Percentiles rank a stretch among this genome's conserved stretches.
Evolutionary conservation across 2,888 invertebrate genomes (phyloP).

Genomic region (Agriotes lineatus): DNA sequence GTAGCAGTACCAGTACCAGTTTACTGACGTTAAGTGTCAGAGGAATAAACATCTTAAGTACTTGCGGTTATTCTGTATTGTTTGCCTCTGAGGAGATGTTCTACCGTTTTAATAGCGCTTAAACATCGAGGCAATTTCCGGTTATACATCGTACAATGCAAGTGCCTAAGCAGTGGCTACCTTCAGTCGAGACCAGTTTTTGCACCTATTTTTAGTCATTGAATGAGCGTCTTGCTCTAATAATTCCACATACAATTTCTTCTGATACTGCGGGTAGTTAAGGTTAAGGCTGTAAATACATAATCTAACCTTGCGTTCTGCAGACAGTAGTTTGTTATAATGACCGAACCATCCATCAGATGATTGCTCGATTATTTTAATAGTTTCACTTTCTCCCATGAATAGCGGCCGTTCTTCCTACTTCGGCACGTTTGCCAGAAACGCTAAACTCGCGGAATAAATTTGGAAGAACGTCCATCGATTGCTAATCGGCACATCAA

Average conservation of each 20-base stretch:
- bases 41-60: too few species aligned
- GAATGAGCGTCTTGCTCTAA: conserved; percentile 14
- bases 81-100: too few species aligned
- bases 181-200: conserved; percentile 16
- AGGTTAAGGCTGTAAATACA: conserved; percentile 3
- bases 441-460: too few species aligned
- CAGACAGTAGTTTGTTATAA: not conserved
- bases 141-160: not conserved
- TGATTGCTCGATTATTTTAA: not conserved
- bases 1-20: too few species aligned
- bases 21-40: too few species aligned
- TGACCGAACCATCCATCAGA: not conserved
- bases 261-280: not conserved
- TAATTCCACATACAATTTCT: conserved; percentile 11
- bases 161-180: not conserved
- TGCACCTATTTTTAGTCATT: conserved; percentile 8
- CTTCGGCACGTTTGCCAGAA: too few species aligned
- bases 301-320: not conserved
- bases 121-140: not conserved
- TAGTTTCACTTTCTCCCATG: not conserved
- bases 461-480: too few species aligned
- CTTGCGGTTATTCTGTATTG: too few species aligned
- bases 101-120: conserved; percentile 1
- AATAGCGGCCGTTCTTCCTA: too few species aligned
- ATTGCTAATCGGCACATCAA: too few species aligned